phyloP scores from a whole-genome alignment of 2,797 vertebrate genomes.

The Protosalanx chinensis region DNA sequence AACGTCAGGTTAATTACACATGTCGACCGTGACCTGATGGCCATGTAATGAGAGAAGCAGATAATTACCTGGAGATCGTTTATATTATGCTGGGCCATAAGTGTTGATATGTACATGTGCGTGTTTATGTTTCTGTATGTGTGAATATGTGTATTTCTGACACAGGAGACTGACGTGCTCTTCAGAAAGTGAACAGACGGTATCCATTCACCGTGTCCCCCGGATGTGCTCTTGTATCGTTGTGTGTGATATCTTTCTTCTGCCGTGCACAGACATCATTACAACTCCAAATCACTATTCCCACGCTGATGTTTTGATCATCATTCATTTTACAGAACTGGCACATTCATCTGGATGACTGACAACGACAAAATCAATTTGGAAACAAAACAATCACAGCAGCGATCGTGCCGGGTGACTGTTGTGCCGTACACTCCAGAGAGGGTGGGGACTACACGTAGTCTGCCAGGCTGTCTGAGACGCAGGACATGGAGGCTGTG shows the following conservation, averaged over 20 bases:
- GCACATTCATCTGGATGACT: not conserved
- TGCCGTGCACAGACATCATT: not conserved
- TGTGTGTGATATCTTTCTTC: not conserved
- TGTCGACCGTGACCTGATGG: slow-evolving; percentile 47
- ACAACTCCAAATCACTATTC: not conserved
- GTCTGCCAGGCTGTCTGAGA: slow-evolving; percentile 6
- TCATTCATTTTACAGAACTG: not conserved
- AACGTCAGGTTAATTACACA: slow-evolving; percentile 29
- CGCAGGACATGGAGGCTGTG: not conserved
- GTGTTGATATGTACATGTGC: not conserved
- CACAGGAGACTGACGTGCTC: not conserved
- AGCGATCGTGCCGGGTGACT: not conserved
- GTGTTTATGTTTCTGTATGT: not conserved
- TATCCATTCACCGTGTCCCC: not conserved
- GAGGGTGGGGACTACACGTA: not conserved
- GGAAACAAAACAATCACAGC: not conserved
- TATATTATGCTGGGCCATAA: slow-evolving; percentile 45
- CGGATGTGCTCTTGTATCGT: not conserved
- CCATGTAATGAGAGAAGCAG: slow-evolving; percentile 48
- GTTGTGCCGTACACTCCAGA: not conserved
- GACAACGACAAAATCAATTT: not conserved
- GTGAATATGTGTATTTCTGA: not conserved
- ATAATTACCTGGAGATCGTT: slow-evolving; percentile 59
- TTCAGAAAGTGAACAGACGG: not conserved
- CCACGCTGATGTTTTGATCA: not conserved